These are phyloP conservation scores for Hydropsyche betteni DNA, from an alignment of 2,888 invertebrate genomes.

Conservation along the genomic window DNA sequence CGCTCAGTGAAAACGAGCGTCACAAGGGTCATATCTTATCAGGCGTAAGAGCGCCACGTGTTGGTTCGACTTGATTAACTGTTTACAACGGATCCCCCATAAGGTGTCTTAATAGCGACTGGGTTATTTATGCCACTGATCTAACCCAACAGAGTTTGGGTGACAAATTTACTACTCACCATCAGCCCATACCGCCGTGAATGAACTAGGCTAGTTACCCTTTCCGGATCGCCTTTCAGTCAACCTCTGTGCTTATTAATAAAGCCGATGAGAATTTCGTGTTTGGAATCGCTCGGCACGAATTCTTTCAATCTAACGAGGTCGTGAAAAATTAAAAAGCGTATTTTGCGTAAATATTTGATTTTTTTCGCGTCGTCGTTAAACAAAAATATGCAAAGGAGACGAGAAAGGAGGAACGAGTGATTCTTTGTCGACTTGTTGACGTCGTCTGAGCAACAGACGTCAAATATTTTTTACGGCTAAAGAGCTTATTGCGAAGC, in stretches of 20 bases:
- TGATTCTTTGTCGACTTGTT: constrained; percentile 20
- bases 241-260: too few species aligned
- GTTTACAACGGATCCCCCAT: constrained; percentile 40
- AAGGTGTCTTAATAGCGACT: constrained; percentile 38
- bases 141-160: constrained; percentile 24
- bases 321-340: background rate
- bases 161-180: constrained; percentile 23
- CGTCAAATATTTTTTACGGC: constrained; percentile 22
- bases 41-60: background rate
- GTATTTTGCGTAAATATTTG: background rate
- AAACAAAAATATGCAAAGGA: constrained; percentile 9
- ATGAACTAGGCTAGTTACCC: too few species aligned
- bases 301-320: too few species aligned
- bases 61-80: constrained; percentile 41
- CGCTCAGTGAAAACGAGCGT: background rate
- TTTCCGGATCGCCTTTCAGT: too few species aligned
- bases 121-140: constrained; percentile 38
- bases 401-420: background rate
- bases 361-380: background rate
- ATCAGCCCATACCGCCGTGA: background rate
- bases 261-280: too few species aligned
- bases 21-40: constrained; percentile 8
- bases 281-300: too few species aligned
- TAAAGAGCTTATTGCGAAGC: constrained; percentile 19
- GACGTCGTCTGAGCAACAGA: constrained; percentile 22